These are phyloP conservation scores for Gonatopus flavifemur DNA, from an alignment of 1,140 invertebrate genomes.

Conservation along the genomic window DNA sequence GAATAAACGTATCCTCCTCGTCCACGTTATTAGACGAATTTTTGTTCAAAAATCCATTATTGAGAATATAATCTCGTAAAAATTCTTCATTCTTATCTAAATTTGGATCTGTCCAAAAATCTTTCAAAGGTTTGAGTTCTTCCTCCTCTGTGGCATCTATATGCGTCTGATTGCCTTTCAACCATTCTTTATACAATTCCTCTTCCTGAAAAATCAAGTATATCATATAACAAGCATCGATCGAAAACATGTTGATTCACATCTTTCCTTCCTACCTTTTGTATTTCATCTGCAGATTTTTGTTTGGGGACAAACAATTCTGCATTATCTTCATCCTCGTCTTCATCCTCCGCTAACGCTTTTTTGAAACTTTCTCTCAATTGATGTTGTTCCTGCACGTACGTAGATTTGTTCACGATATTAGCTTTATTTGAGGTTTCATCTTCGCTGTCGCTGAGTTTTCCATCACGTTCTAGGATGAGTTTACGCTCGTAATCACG, in stretches of 20 bases:
- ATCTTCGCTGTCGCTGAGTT: constrained; percentile 61
- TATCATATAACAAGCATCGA: no score
- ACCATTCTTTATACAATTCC: constrained; percentile 76
- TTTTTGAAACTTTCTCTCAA: constrained; percentile 70
- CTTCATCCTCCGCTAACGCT: constrained; percentile 52
- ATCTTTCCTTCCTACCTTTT: constrained; percentile 34
- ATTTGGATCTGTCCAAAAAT: constrained; percentile 83
- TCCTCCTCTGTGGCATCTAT: constrained; percentile 66
- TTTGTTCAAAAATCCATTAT: constrained; percentile 74
- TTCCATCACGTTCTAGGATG: constrained; percentile 70
- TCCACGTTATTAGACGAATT: constrained; percentile 64
- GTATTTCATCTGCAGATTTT: constrained; percentile 67
- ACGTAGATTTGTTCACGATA: constrained; percentile 52
- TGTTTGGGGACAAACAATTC: constrained; percentile 60
- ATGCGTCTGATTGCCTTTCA: constrained; percentile 74
- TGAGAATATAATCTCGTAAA: constrained; percentile 88
- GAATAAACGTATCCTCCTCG: constrained; percentile 70
- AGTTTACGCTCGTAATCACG: constrained; percentile 82
- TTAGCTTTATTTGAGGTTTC: constrained; percentile 34
- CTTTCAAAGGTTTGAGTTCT: constrained; percentile 74
- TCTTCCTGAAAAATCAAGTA: constrained; percentile 54
- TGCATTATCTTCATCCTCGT: constrained; percentile 60
- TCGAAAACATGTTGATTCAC: constrained; percentile 4
- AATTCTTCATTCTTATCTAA: constrained; percentile 85
- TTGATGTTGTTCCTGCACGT: constrained; percentile 70